Base-by-base conservation (phyloP, 2,113 vertebrate species). In the Nothocercus julius region DNA sequence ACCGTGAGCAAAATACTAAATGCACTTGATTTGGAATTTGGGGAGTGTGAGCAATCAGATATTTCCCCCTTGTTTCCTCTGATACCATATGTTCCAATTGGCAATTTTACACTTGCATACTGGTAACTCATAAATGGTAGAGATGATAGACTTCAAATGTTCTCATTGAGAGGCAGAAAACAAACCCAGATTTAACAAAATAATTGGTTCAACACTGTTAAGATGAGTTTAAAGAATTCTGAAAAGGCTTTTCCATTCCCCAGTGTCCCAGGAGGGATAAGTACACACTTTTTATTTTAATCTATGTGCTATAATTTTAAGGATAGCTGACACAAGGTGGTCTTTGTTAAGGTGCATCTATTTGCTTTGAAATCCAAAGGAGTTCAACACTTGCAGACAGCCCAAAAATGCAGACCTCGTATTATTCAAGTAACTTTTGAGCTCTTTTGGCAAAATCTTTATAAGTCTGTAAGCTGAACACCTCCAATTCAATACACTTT, bases 81-180 rank as follows among this genome's bases (percentile, higher is more conserved):
- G 90, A 95, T 96, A 95, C 94, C 95, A 95, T 95, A 93, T 97
- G 95, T 92, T 96, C 93, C 95, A 89, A 79, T 83, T 94, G 90
- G 93, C 96, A 96, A 96, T 97, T 90, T 96, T 96, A 90, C 73
- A 93, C 93, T 96, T 95, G 85, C 96, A 96, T 92, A 97, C 94
- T 87, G 83, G 94, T 93, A 97, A 95, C 83, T 96, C 66, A 0
- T 91, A 97, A 96, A 94, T 53, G 92, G 85, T 90, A 36, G 88
- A 90, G 90, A 96, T 85, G 80, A 95, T 95, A 90, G 86, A 89
- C 93, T 92, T 96, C 88, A 95, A 95, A 96, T 97, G 77, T 82
- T 93, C 95, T 97, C 92, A 93, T 40, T 95, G 94, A 95, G 90
- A 97, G 73, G 73, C 73, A 94, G 77, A 90, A 96, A 96, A 96